These are phyloP conservation scores for Mesodorylaimus sp. DNA, from an alignment of 2,888 invertebrate genomes.

Conservation along the genomic window DNA sequence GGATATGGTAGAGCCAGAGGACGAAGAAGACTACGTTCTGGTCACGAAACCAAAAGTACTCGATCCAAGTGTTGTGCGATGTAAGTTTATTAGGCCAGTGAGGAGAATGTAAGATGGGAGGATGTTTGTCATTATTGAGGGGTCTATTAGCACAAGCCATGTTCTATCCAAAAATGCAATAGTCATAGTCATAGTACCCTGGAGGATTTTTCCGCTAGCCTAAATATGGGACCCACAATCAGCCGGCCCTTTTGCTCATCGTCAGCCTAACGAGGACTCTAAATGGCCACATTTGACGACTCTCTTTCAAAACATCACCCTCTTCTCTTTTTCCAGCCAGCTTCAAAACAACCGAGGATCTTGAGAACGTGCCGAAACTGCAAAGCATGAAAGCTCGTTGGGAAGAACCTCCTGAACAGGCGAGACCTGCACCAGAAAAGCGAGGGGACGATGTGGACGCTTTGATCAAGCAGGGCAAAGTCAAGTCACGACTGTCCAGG, in stretches of 20 bases:
- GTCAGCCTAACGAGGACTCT: not conserved
- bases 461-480: conserved; percentile 7
- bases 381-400: conserved; percentile 22
- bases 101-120: too few relatives aligned
- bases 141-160: too few relatives aligned
- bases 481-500: conserved; percentile 7
- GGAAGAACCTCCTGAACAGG: conserved; percentile 19
- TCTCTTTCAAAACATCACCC: not conserved
- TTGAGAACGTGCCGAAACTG: conserved; percentile 19
- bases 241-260: too few relatives aligned
- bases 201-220: too few relatives aligned
- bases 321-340: conserved; percentile 19
- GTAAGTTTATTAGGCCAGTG: conserved; percentile 37
- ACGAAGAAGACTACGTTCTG: conserved; percentile 27
- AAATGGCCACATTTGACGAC: not conserved
- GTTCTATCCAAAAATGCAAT: too few relatives aligned
- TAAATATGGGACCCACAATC: too few relatives aligned
- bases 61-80: conserved; percentile 77
- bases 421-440: conserved; percentile 17
- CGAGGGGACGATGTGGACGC: conserved; percentile 13
- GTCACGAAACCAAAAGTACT: conserved; percentile 62
- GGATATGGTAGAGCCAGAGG: conserved; percentile 11
- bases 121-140: too few relatives aligned
- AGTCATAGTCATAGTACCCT: too few relatives aligned
- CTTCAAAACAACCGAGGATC: conserved; percentile 22